These are phyloP conservation scores for Idaea straminata DNA, from an alignment of 2,888 invertebrate species.

Conservation along the genomic window DNA sequence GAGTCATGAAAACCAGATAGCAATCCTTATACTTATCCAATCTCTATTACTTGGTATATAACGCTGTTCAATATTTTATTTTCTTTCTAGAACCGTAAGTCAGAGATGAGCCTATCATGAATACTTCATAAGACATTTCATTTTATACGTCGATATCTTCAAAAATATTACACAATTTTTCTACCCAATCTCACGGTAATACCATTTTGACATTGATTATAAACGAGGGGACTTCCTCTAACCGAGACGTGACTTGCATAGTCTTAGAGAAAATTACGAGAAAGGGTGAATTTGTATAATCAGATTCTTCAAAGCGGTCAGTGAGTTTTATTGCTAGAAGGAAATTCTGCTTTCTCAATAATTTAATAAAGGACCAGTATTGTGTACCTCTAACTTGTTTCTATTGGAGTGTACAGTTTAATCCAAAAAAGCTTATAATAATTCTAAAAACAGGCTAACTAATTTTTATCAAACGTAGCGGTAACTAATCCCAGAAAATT, in stretches of 20 bases:
- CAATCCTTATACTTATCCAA: neutral
- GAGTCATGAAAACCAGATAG: neutral
- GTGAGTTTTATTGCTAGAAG: conserved; percentile 32
- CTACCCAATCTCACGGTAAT: conserved; percentile 36
- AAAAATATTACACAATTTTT: conserved; percentile 34
- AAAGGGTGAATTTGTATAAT: conserved; percentile 47
- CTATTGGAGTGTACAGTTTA: neutral
- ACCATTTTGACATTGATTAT: conserved; percentile 42
- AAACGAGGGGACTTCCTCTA: conserved; percentile 39
- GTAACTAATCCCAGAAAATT: neutral
- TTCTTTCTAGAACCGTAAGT: conserved; percentile 32
- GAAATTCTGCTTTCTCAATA: conserved; percentile 22
- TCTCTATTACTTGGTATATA: conserved; percentile 1
- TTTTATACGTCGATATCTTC: conserved; percentile 26
- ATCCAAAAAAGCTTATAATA: neutral
- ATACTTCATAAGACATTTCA: conserved; percentile 29
- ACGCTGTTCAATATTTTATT: conserved; percentile 35
- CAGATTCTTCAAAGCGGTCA: conserved; percentile 46
- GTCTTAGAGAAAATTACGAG: conserved; percentile 44
- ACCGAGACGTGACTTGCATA: conserved; percentile 46
- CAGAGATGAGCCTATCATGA: conserved; percentile 34
- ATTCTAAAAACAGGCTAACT: neutral
- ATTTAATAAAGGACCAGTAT: neutral
- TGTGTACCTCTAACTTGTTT: neutral
- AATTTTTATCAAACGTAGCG: neutral